Conservation (phyloP, 2,113 vertebrate genomes). For the Melanerpes aurifrons region DNA sequence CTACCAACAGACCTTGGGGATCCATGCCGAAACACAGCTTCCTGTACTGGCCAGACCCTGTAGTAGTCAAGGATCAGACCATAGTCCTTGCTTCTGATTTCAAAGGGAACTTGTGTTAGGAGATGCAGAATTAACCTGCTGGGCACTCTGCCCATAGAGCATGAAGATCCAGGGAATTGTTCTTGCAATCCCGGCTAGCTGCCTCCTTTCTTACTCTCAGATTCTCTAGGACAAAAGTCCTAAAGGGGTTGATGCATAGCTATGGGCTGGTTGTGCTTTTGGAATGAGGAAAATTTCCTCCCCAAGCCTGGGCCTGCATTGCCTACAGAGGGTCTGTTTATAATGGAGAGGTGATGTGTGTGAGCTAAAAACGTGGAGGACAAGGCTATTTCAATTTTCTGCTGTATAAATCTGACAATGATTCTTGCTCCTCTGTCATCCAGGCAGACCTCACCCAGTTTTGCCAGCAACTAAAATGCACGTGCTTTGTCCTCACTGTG, state of each 20-base stretch:
- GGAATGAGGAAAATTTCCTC: constrained; percentile 42
- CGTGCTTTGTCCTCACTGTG: neutral
- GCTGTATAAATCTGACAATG: neutral
- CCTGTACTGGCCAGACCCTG: constrained; percentile 13
- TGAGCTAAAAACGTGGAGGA: neutral
- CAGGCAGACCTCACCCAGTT: neutral
- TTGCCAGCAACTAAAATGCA: neutral
- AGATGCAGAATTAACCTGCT: neutral
- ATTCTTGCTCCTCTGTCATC: neutral
- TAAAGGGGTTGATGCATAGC: constrained; percentile 52
- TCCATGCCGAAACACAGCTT: constrained; percentile 48
- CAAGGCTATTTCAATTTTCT: neutral
- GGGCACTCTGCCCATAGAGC: neutral
- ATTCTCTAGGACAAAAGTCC: constrained; percentile 7
- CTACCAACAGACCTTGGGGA: neutral
- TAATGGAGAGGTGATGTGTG: neutral
- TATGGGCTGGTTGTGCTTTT: constrained; percentile 64
- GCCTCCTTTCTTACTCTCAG: neutral
- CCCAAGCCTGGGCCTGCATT: constrained; percentile 17
- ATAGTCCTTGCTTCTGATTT: neutral
- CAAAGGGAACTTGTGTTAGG: neutral
- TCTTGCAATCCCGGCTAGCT: neutral
- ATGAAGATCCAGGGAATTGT: neutral
- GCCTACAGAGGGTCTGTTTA: constrained; percentile 42
- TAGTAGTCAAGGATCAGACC: neutral